phyloP scores from a whole-genome alignment of 1,140 invertebrate genomes.

The Eufriesea mexicana region DNA sequence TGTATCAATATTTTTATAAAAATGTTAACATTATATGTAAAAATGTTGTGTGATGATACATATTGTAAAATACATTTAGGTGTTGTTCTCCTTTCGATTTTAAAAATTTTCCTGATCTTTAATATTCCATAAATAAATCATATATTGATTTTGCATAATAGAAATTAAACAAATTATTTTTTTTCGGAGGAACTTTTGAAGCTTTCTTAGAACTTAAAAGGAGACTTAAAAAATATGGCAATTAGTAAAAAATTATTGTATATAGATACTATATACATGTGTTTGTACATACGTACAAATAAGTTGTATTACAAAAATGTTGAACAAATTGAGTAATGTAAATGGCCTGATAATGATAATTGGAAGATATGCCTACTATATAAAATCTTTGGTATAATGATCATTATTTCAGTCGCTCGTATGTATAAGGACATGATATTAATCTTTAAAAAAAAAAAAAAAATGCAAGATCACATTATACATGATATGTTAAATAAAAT shows the following conservation, averaged over 20 bases:
- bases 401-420: conserved; percentile 73
- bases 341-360: conserved; percentile 23
- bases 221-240: conserved; percentile 37
- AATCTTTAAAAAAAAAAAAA: conserved; percentile 9
- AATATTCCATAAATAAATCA: conserved; percentile 16
- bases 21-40: conserved; percentile 37
- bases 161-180: conserved; percentile 10
- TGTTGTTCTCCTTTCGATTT: conserved; percentile 6
- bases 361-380: conserved; percentile 48
- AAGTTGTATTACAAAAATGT: conserved; percentile 59
- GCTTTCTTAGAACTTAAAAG: conserved; percentile 33
- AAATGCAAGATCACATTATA: conserved; percentile 27
- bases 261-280: conserved; percentile 73
- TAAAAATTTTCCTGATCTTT: neutral
- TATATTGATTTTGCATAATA: conserved; percentile 14
- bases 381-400: conserved; percentile 80
- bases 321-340: conserved; percentile 45
- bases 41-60: conserved; percentile 15
- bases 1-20: conserved; percentile 45
- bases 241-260: conserved; percentile 46
- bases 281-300: conserved; percentile 66
- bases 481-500: conserved; percentile 32
- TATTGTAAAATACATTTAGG: conserved; percentile 26
- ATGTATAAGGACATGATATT: conserved; percentile 26
- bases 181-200: conserved; percentile 10